These are phyloP conservation scores for Halcyon badia DNA, from an alignment of 2,797 vertebrate genomes.

Conservation along the genomic window DNA sequence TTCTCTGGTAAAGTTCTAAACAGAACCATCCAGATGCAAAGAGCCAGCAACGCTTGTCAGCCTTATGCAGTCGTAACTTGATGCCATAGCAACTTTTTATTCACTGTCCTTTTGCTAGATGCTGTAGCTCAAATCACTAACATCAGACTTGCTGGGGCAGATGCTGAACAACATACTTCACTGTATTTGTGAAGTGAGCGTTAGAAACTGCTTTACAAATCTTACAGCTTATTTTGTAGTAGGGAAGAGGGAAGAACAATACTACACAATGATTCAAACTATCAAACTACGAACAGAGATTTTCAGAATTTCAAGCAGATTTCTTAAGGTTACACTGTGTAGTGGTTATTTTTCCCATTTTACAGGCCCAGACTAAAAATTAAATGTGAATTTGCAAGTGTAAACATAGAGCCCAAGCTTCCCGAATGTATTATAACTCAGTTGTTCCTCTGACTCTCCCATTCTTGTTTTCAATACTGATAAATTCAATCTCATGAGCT, in stretches of 20 bases:
- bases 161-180: not conserved
- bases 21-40: not conserved
- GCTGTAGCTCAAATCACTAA: not conserved
- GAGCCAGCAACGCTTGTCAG: not conserved
- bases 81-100: not conserved
- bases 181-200: not conserved
- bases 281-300: not conserved
- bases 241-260: not conserved
- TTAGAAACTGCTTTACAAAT: not conserved
- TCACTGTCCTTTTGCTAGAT: not conserved
- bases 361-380: not conserved
- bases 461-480: not conserved
- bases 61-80: not conserved
- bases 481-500: not conserved
- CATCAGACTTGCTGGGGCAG: not conserved
- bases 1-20: not conserved
- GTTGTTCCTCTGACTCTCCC: not conserved
- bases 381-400: not conserved
- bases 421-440: not conserved
- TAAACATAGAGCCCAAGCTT: not conserved
- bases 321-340: not conserved
- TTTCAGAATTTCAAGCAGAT: not conserved
- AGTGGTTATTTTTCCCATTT: not conserved
- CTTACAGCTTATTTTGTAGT: not conserved
- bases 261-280: not conserved